Evolutionary conservation across 1,140 invertebrate genomes (phyloP).

Genomic region (Platyscapa corneri): DNA sequence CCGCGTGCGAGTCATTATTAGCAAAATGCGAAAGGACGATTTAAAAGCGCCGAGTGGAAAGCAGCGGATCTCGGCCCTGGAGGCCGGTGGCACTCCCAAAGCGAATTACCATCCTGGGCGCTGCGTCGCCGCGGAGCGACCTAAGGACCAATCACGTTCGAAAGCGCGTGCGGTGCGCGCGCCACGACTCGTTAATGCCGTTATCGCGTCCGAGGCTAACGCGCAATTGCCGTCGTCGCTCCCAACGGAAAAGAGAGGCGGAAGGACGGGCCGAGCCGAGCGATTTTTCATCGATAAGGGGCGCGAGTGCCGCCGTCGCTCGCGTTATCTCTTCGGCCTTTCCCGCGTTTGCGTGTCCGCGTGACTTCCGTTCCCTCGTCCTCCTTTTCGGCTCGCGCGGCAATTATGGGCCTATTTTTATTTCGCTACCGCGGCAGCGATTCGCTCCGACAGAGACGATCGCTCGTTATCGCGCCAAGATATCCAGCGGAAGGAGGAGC

Average conservation of each 20-base stretch:
- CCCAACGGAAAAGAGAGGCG: background rate
- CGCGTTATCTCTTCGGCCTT: background rate
- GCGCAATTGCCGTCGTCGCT: background rate
- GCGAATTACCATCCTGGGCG: background rate
- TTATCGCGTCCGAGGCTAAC: background rate
- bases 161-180: too few species aligned
- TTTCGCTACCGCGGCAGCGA: too few species aligned
- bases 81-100: background rate
- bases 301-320: background rate
- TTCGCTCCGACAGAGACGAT: too few species aligned
- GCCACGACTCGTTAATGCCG: background rate
- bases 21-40: background rate
- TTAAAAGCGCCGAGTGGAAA: background rate
- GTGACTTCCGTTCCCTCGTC: background rate
- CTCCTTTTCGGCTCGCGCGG: background rate
- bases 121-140: background rate
- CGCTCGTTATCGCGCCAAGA: too few species aligned
- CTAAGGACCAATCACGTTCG: too few species aligned
- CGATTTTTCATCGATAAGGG: background rate
- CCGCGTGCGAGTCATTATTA: background rate
- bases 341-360: background rate
- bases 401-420: too few species aligned
- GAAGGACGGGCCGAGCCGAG: background rate
- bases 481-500: too few species aligned
- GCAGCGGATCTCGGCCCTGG: background rate